Evolutionary conservation across 2,888 invertebrate species (phyloP).

Genomic region (Acronicta aceris): DNA sequence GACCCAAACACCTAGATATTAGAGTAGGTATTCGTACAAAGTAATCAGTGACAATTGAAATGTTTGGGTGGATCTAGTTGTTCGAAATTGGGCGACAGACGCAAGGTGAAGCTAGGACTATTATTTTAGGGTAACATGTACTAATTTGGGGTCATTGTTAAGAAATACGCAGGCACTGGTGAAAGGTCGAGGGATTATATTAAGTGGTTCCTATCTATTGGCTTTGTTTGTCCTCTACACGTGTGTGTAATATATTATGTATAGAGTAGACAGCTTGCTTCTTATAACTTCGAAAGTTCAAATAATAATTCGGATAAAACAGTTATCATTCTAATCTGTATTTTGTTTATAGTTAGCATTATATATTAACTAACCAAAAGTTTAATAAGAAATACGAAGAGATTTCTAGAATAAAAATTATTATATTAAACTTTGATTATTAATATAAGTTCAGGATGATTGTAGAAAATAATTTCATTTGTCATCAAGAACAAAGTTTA

Average conservation of each 20-base stretch:
- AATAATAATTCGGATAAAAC: too few relatives aligned
- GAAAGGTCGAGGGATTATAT: constrained; percentile 39
- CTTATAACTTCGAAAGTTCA: too few relatives aligned
- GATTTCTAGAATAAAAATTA: constrained; percentile 38
- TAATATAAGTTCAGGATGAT: constrained; percentile 33
- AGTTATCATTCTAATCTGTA: too few relatives aligned
- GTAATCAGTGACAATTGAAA: constrained; percentile 72
- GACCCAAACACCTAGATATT: constrained; percentile 56
- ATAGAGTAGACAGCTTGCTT: too few relatives aligned
- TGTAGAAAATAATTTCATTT: constrained; percentile 29
- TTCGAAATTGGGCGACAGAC: constrained; percentile 69
- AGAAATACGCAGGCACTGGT: constrained; percentile 38
- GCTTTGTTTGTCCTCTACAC: constrained; percentile 8
- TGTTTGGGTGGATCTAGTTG: constrained; percentile 58
- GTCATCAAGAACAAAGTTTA: constrained; percentile 19
- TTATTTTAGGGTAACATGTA: constrained; percentile 78
- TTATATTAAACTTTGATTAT: constrained; percentile 51
- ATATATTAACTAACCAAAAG: not conserved
- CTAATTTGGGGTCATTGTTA: constrained; percentile 73
- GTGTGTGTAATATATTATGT: not conserved
- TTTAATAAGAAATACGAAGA: constrained; percentile 4
- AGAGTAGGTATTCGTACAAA: constrained; percentile 63
- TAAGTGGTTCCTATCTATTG: constrained; percentile 42
- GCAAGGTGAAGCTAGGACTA: constrained; percentile 71
- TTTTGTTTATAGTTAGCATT: too few relatives aligned